These are phyloP conservation scores for Iphiclides podalirius DNA, from an alignment of 2,888 invertebrate genomes.

Conservation along the genomic window DNA sequence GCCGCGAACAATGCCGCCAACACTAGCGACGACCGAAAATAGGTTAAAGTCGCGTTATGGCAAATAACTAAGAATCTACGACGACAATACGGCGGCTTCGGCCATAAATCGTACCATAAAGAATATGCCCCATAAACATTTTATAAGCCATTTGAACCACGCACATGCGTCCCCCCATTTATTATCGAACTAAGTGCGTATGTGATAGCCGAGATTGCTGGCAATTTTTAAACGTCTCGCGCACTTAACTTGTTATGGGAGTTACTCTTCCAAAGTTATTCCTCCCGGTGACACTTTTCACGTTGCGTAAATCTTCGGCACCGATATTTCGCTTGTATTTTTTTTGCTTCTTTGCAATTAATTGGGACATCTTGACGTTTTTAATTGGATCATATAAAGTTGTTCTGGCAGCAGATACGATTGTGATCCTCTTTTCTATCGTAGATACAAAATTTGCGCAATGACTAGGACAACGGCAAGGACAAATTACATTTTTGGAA, in stretches of 20 bases:
- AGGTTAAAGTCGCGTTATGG: conserved; percentile 29
- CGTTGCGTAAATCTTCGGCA: neutral
- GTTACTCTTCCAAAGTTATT: conserved; percentile 6
- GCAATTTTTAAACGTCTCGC: conserved; percentile 23
- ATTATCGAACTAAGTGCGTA: conserved; percentile 24
- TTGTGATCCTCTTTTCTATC: too few species aligned
- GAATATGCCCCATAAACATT: conserved; percentile 51
- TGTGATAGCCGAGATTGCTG: conserved; percentile 29
- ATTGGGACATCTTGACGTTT: too few species aligned
- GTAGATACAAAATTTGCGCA: too few species aligned
- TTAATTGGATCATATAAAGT: too few species aligned
- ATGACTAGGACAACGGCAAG: too few species aligned
- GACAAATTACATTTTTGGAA: too few species aligned
- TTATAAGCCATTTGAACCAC: conserved; percentile 51
- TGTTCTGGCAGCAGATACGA: too few species aligned
- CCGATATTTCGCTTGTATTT: conserved; percentile 4
- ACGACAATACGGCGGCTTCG: conserved; percentile 35
- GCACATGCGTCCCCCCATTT: conserved; percentile 38
- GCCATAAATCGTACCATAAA: conserved; percentile 44
- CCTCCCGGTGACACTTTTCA: neutral
- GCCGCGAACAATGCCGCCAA: neutral
- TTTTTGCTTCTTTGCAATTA: too few species aligned
- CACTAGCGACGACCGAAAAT: conserved; percentile 24
- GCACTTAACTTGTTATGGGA: conserved; percentile 3
- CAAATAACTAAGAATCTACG: conserved; percentile 27